phyloP scores from a whole-genome alignment of 2,888 invertebrate species.

The Luperina nickerlii region DNA sequence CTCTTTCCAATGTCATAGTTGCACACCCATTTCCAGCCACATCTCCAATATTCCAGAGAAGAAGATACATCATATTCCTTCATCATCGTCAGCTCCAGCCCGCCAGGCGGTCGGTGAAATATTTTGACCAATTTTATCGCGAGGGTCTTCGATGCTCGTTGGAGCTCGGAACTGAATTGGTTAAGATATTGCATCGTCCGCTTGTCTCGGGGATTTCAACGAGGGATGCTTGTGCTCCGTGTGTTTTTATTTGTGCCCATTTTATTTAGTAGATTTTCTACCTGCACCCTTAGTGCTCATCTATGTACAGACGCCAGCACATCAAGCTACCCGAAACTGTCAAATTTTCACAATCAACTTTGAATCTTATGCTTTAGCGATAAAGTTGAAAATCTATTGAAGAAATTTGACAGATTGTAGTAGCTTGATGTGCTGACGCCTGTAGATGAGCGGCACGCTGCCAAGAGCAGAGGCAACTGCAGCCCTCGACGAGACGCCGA shows the following conservation, averaged over 20 bases:
- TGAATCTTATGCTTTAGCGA: too few relatives aligned
- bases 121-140: slow-evolving; percentile 89
- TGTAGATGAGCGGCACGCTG: too few relatives aligned
- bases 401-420: too few relatives aligned
- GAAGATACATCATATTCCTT: slow-evolving; percentile 3
- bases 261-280: background rate
- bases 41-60: background rate
- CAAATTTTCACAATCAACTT: too few relatives aligned
- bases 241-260: slow-evolving; percentile 20
- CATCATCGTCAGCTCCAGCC: slow-evolving; percentile 62
- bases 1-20: too few relatives aligned
- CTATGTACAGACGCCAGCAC: too few relatives aligned
- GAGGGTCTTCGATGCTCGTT: slow-evolving; percentile 62
- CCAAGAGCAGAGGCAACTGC: too few relatives aligned
- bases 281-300: too few relatives aligned
- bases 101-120: slow-evolving; percentile 88
- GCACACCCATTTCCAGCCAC: background rate
- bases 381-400: too few relatives aligned
- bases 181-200: slow-evolving; percentile 90
- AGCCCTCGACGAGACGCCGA: too few relatives aligned
- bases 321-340: too few relatives aligned
- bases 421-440: too few relatives aligned
- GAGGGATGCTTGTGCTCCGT: slow-evolving; percentile 62
- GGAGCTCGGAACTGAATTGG: slow-evolving; percentile 83
- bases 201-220: slow-evolving; percentile 80